Percentiles rank a stretch among this genome's conserved stretches.
Conservation (phyloP, 2,797 vertebrate genomes). For the Pseudochaenichthys georgianus region DNA sequence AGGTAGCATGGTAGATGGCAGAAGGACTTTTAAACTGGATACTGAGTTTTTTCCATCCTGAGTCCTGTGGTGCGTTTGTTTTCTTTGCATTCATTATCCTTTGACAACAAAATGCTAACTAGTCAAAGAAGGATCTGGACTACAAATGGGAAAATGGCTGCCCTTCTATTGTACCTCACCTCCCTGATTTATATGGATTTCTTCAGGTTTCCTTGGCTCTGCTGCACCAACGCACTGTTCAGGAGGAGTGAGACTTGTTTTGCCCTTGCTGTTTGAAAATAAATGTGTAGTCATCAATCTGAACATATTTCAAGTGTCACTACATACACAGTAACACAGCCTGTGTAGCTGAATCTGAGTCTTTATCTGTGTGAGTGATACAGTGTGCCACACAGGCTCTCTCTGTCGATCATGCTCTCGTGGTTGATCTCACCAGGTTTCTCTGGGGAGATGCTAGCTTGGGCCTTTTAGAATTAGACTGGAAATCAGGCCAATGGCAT, state of each 20-base stretch:
- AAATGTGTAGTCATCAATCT: slow-evolving; percentile 18
- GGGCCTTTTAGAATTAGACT: slow-evolving; percentile 65
- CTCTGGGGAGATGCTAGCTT: slow-evolving; percentile 57
- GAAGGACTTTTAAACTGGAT: background rate
- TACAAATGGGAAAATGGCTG: background rate
- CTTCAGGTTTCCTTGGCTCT: background rate
- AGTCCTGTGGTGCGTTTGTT: background rate
- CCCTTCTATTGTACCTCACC: background rate
- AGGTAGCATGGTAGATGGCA: background rate
- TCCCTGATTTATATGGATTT: background rate
- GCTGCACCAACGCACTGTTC: background rate
- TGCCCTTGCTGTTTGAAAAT: background rate
- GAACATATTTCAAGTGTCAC: slow-evolving; percentile 32
- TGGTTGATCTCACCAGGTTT: slow-evolving; percentile 55
- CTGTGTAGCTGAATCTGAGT: slow-evolving; percentile 38
- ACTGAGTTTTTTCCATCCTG: background rate
- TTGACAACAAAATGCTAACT: background rate
- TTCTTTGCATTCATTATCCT: background rate
- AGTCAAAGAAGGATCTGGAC: background rate
- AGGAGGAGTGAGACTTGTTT: background rate
- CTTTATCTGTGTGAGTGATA: slow-evolving; percentile 42
- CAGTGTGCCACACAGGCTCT: slow-evolving; percentile 49
- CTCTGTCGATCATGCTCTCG: slow-evolving; percentile 45
- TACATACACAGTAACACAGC: slow-evolving; percentile 17
- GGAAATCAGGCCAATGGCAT: slow-evolving; percentile 69